Evolutionary conservation across 2,797 vertebrate genomes (phyloP).

Genomic region (Rhabdophis nuchalis): DNA sequence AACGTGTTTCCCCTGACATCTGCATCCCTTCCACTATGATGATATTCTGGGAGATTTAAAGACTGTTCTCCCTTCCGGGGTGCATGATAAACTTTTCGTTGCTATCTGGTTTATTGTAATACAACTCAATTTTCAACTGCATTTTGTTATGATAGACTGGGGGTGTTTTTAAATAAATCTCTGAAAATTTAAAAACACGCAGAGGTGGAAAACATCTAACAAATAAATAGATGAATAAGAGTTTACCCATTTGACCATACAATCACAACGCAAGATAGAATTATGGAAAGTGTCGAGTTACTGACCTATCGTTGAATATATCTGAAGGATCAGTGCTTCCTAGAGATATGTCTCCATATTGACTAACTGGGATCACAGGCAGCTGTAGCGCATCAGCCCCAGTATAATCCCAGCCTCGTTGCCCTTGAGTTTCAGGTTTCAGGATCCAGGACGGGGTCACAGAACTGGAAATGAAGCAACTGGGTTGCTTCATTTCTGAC

Average conservation of each 20-base stretch:
- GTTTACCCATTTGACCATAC: background rate
- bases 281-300: background rate
- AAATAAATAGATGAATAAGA: background rate
- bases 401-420: background rate
- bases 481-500: background rate
- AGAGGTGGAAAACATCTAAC: background rate
- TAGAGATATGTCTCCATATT: background rate
- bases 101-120: background rate
- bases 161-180: background rate
- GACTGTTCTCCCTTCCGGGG: background rate
- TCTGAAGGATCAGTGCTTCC: background rate
- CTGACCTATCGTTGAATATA: background rate
- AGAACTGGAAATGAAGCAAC: no score
- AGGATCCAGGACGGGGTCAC: background rate
- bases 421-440: background rate
- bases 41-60: background rate
- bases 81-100: background rate
- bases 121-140: background rate
- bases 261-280: background rate
- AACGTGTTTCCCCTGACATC: background rate
- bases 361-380: background rate
- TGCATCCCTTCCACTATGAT: background rate
- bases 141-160: background rate
- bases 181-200: background rate
- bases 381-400: background rate